Conservation (phyloP, 1,140 invertebrate genomes). For the Drosophila neocordata region DNA sequence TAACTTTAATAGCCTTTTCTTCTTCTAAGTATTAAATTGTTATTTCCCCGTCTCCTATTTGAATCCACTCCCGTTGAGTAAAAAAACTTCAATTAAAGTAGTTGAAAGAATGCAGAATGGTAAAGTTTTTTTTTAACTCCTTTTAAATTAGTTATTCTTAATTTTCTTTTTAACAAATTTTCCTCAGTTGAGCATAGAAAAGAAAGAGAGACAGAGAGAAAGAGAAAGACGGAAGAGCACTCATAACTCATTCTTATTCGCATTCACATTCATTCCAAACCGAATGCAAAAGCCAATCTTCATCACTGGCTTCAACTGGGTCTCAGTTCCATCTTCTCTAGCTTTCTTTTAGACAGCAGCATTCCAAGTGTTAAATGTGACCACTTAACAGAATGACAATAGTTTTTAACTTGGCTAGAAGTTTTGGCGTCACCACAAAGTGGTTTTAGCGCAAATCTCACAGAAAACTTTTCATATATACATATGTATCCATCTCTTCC, state of each 20-base stretch:
- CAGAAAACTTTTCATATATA: conserved; percentile 59
- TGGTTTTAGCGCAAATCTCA: conserved; percentile 76
- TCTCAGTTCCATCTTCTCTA: not conserved
- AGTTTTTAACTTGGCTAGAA: conserved; percentile 81
- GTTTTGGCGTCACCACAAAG: conserved; percentile 81
- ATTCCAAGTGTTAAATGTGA: conserved; percentile 79
- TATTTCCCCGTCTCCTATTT: no score
- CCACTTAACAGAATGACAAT: conserved; percentile 81
- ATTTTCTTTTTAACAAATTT: conserved; percentile 3
- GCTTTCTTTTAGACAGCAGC: conserved; percentile 38
- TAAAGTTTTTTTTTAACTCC: not conserved
- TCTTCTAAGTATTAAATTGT: no score
- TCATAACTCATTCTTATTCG: conserved; percentile 12
- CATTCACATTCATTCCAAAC: not conserved
- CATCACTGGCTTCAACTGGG: not conserved
- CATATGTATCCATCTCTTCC: conserved; percentile 25
- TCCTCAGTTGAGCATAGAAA: no score
- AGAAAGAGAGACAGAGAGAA: not conserved
- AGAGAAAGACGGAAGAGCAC: not conserved
- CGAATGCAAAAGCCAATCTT: conserved; percentile 6
- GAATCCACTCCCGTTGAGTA: not conserved
- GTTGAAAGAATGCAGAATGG: not conserved
- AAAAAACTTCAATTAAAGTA: conserved; percentile 1
- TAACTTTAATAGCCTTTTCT: no score
- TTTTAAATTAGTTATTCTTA: conserved; percentile 11